phyloP scores from a whole-genome alignment of 2,888 invertebrate genomes.

The Thyatira batis region DNA sequence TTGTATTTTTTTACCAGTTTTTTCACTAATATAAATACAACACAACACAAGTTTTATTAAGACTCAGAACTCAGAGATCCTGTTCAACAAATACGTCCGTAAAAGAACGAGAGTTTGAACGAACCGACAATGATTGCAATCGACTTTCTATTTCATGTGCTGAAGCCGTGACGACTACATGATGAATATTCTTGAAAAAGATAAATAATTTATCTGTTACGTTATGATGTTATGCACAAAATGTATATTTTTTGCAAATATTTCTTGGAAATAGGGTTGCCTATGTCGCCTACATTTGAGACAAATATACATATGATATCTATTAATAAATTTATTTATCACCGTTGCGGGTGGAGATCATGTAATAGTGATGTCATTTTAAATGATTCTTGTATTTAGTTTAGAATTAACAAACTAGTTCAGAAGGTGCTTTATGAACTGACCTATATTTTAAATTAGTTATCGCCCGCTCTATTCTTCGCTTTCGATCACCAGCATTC shows the following conservation, averaged over 20 bases:
- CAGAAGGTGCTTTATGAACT: too few species aligned
- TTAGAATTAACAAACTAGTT: too few species aligned
- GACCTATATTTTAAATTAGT: too few species aligned
- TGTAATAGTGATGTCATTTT: too few species aligned
- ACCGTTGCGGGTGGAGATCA: too few species aligned
- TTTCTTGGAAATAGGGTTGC: background rate
- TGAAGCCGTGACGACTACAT: slow-evolving; percentile 48
- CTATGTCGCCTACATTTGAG: too few species aligned
- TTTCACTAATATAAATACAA: slow-evolving; percentile 6
- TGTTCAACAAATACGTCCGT: slow-evolving; percentile 40
- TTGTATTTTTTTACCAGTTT: slow-evolving; percentile 26
- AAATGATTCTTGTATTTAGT: too few species aligned
- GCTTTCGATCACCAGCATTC: too few species aligned
- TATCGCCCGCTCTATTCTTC: too few species aligned
- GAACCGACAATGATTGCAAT: slow-evolving; percentile 44
- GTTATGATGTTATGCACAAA: slow-evolving; percentile 3
- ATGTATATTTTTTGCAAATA: background rate
- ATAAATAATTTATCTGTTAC: slow-evolving; percentile 3
- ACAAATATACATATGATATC: background rate
- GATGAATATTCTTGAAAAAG: slow-evolving; percentile 31
- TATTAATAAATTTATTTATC: background rate
- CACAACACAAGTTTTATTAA: too few species aligned
- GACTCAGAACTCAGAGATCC: slow-evolving; percentile 22
- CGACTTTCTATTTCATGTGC: slow-evolving; percentile 68
- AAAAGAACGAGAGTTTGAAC: slow-evolving; percentile 28